Percentiles rank a stretch among this genome's conserved stretches.
Evolutionary conservation across 2,888 invertebrate species (phyloP).

Genomic region (Noctua janthe): DNA sequence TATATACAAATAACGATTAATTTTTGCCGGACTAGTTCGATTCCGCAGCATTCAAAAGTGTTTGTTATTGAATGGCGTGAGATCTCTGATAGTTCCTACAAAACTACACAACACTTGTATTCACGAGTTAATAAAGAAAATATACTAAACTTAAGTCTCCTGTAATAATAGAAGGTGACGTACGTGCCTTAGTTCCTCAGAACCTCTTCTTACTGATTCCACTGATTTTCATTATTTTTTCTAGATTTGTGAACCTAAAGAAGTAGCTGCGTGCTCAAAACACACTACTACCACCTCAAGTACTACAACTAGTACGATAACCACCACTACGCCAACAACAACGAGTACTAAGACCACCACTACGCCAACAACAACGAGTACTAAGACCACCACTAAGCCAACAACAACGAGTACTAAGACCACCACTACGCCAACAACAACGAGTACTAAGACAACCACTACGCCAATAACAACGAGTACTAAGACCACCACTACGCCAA

Average conservation of each 20-base stretch:
- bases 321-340: background rate
- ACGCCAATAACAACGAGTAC: background rate
- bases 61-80: too few relatives aligned
- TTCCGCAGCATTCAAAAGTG: too few relatives aligned
- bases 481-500: background rate
- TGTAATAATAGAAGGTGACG: background rate
- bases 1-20: too few relatives aligned
- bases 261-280: slow-evolving; percentile 8
- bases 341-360: background rate
- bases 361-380: background rate
- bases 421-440: background rate
- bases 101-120: background rate
- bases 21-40: too few relatives aligned
- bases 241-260: slow-evolving; percentile 20
- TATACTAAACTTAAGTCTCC: background rate
- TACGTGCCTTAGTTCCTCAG: background rate
- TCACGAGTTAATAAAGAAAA: background rate
- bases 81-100: too few relatives aligned
- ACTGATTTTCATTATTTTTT: background rate
- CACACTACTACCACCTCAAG: slow-evolving; percentile 13
- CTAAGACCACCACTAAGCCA: background rate
- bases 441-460: background rate
- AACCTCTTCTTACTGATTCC: too few relatives aligned
- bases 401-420: background rate
- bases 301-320: background rate